Evolutionary conservation across 2,113 vertebrate species (phyloP).

Genomic region (Cephalopholis sonnerati): DNA sequence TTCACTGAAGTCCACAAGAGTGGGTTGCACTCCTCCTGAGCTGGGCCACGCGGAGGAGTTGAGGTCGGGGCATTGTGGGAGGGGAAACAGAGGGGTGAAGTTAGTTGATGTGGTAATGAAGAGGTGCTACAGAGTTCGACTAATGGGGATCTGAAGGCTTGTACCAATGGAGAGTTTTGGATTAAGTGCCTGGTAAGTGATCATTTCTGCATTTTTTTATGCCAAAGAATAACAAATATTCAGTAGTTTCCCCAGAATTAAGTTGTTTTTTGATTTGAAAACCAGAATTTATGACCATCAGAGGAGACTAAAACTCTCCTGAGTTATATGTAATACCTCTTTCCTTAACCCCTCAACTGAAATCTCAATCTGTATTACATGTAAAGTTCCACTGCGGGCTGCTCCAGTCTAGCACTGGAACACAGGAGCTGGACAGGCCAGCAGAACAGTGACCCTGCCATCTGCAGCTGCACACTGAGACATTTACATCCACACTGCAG

Average conservation of each 20-base stretch:
- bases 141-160: slow-evolving; percentile 3
- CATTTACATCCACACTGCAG: background rate
- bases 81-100: slow-evolving; percentile 47
- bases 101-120: slow-evolving; percentile 50
- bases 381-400: no score
- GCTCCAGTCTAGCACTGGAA: no score
- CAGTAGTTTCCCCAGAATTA: background rate
- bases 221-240: slow-evolving; percentile 25
- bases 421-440: background rate
- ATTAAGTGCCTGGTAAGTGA: slow-evolving; percentile 26
- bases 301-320: background rate
- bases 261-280: background rate
- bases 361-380: background rate
- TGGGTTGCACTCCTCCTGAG: slow-evolving; percentile 58
- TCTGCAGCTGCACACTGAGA: slow-evolving; percentile 30
- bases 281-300: background rate
- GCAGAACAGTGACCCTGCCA: slow-evolving; percentile 16
- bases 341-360: background rate
- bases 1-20: slow-evolving; percentile 57
- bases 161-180: slow-evolving; percentile 11
- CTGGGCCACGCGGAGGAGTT: slow-evolving; percentile 45
- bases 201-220: slow-evolving; percentile 29
- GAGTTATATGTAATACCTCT: background rate
- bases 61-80: slow-evolving; percentile 59
- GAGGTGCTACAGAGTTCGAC: slow-evolving; percentile 32